phyloP scores from a whole-genome alignment of 2,797 vertebrate species.

The Lates japonicus region DNA sequence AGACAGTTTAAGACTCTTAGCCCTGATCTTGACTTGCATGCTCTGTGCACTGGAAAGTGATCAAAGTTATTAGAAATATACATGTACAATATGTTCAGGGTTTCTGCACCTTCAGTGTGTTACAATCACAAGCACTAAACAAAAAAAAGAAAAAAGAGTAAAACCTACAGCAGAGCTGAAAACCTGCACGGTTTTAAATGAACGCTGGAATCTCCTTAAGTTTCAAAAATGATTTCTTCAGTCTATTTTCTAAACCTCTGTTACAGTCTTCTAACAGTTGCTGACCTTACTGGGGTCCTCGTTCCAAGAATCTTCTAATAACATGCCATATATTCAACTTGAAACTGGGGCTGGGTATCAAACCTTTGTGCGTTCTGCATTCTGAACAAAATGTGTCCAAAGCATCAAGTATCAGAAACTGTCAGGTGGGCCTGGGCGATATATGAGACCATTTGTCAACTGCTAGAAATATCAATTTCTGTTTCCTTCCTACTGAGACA shows the following conservation, averaged over 20 bases:
- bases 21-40: constrained; percentile 75
- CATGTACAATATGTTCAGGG: constrained; percentile 66
- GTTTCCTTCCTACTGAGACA: neutral
- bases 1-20: constrained; percentile 73
- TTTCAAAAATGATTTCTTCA: constrained; percentile 3
- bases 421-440: neutral
- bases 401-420: neutral
- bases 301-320: neutral
- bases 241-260: neutral
- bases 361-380: neutral
- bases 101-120: constrained; percentile 73
- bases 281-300: neutral
- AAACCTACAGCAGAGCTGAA: constrained; percentile 52
- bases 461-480: neutral
- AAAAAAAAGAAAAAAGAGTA: neutral
- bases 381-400: neutral
- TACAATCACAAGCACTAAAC: constrained; percentile 76
- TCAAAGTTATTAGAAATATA: constrained; percentile 60
- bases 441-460: neutral
- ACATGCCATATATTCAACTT: constrained; percentile 18
- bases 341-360: constrained; percentile 58
- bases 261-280: constrained; percentile 18
- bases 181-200: constrained; percentile 39
- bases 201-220: constrained; percentile 35
- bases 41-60: constrained; percentile 72